A percentile compares a stretch with the other conserved stretches of the same genome.
phyloP scores from a whole-genome alignment of 2,113 vertebrate genomes.

The Hemicordylus capensis region DNA sequence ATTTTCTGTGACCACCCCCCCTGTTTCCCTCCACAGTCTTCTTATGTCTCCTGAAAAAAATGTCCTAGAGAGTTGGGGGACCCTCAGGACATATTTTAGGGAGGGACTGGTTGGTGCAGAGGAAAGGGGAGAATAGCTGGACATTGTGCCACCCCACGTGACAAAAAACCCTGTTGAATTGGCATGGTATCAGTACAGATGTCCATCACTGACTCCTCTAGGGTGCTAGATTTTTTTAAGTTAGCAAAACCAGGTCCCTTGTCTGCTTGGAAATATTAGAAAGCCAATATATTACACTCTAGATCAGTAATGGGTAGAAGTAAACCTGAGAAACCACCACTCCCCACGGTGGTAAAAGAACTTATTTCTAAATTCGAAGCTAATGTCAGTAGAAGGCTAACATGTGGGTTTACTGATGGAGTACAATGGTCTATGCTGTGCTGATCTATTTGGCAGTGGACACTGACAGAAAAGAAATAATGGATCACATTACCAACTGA shows the following conservation, averaged over 20 bases:
- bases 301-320: background rate
- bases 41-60: too few species aligned
- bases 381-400: background rate
- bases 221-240: background rate
- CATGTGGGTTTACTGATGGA: background rate
- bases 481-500: background rate
- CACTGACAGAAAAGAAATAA: background rate
- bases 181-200: too few species aligned
- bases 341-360: background rate
- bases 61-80: too few species aligned
- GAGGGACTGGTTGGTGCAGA: too few species aligned
- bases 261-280: background rate
- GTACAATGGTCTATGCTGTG: too few species aligned
- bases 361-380: background rate
- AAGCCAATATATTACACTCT: background rate
- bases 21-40: too few species aligned
- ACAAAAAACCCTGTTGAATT: too few species aligned
- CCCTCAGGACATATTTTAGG: too few species aligned
- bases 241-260: background rate
- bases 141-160: too few species aligned
- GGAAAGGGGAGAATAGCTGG: too few species aligned
- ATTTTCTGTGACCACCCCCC: too few species aligned
- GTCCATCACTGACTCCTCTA: too few species aligned
- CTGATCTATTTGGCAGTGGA: background rate
- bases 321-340: background rate